These are phyloP conservation scores for Nibea albiflora DNA, from an alignment of 2,113 vertebrate species.

Conservation along the genomic window DNA sequence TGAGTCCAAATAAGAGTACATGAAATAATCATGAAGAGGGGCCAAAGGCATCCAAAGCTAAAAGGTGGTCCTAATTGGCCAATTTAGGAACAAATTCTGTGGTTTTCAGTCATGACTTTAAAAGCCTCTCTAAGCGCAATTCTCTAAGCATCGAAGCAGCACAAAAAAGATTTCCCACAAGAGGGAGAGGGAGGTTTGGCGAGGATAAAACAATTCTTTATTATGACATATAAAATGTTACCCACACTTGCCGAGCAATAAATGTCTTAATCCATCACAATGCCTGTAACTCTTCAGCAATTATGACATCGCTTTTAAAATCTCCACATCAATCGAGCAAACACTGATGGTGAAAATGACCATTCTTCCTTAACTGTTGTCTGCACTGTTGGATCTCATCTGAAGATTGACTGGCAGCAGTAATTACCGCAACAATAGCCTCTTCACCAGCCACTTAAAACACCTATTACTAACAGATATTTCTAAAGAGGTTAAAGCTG, in stretches of 20 bases:
- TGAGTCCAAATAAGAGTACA: slow-evolving; percentile 74
- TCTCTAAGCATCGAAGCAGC: slow-evolving; percentile 38
- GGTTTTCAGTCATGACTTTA: slow-evolving; percentile 58
- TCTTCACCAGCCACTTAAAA: slow-evolving; percentile 8
- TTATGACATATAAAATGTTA: slow-evolving; percentile 31
- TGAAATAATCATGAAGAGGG: slow-evolving; percentile 75
- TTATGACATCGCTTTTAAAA: slow-evolving; percentile 36
- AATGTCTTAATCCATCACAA: slow-evolving; percentile 42
- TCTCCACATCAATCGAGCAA: slow-evolving; percentile 11
- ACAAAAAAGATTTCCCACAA: slow-evolving; percentile 17
- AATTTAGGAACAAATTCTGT: slow-evolving; percentile 63
- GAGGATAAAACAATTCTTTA: slow-evolving; percentile 44
- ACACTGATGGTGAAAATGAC: slow-evolving; percentile 17
- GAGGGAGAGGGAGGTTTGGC: slow-evolving; percentile 14
- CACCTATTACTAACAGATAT: slow-evolving; percentile 4
- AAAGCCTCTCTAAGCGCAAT: slow-evolving; percentile 60
- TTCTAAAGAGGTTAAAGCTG: slow-evolving; percentile 7
- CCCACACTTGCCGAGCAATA: slow-evolving; percentile 38
- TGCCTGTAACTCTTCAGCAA: slow-evolving; percentile 22
- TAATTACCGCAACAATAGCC: slow-evolving; percentile 23
- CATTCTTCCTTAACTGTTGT: slow-evolving; percentile 10
- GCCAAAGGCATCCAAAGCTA: slow-evolving; percentile 58
- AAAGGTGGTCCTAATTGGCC: slow-evolving; percentile 72
- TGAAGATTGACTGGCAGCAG: slow-evolving; percentile 4
- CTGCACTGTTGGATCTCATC: slow-evolving; percentile 7